Percentiles rank a stretch among this genome's conserved stretches.
phyloP scores from a whole-genome alignment of 2,113 vertebrate species.

The Puffinus mauretanicus region DNA sequence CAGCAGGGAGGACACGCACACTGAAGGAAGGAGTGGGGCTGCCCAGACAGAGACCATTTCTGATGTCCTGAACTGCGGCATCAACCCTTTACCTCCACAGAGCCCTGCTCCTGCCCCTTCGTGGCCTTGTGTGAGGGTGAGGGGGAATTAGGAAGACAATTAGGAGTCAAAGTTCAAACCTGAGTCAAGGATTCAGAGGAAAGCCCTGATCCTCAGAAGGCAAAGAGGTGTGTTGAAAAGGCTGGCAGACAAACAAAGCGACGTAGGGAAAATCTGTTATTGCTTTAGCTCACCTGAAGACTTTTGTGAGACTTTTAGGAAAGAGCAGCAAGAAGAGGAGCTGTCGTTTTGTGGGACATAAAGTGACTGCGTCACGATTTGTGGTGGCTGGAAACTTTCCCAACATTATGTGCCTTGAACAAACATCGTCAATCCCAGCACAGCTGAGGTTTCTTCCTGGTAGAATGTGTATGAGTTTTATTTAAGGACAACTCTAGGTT shows the following conservation, averaged over 20 bases:
- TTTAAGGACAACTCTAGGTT: neutral
- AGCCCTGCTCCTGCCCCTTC: neutral
- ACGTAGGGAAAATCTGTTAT: fast-evolving
- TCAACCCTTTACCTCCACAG: no score
- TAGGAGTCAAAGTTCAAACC: neutral
- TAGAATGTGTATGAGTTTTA: fast-evolving
- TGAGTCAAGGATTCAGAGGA: neutral
- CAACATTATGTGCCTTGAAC: fast-evolving
- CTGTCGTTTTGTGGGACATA: neutral
- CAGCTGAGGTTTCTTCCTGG: neutral
- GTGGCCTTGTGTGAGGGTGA: fast-evolving
- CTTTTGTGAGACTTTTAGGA: neutral
- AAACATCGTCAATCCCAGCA: neutral
- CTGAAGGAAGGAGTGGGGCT: neutral
- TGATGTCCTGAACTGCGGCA: neutral
- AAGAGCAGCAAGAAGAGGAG: neutral
- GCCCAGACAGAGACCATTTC: neutral
- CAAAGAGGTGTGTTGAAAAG: neutral
- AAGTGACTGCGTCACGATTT: neutral
- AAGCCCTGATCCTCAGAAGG: neutral
- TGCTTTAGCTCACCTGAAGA: neutral
- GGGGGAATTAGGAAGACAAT: neutral
- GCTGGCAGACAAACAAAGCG: neutral
- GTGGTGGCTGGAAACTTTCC: neutral
- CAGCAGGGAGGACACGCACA: fast-evolving